Evolutionary conservation across 2,113 vertebrate genomes (phyloP).

Genomic region (Oryzias celebensis): DNA sequence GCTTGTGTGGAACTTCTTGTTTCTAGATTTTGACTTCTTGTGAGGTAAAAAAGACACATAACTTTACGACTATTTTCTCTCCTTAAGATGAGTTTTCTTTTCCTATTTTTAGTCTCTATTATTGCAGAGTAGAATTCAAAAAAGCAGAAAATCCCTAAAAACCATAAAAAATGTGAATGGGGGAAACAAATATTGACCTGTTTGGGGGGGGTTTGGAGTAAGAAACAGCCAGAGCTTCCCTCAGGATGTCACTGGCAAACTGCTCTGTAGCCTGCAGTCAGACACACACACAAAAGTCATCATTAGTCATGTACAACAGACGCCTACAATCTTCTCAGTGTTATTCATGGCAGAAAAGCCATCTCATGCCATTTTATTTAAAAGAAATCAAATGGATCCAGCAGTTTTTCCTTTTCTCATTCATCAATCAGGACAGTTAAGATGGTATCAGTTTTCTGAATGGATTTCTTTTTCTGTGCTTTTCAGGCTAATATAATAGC

Average conservation of each 20-base stretch:
- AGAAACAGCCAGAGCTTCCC: slow-evolving; percentile 88
- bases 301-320: slow-evolving; percentile 21
- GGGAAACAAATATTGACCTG: slow-evolving; percentile 77
- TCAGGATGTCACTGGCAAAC: slow-evolving; percentile 90
- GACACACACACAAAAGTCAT: slow-evolving; percentile 9
- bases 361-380: no score
- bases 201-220: slow-evolving; percentile 86
- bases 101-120: no score
- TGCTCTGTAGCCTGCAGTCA: slow-evolving; percentile 88
- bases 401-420: no score
- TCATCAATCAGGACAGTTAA: not conserved
- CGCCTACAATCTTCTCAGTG: not conserved
- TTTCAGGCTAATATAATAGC: slow-evolving; percentile 4
- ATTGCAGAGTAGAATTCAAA: not conserved
- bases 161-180: not conserved
- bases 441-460: not conserved
- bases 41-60: no score
- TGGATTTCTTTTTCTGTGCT: not conserved
- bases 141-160: not conserved
- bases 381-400: not conserved
- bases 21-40: no score
- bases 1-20: no score
- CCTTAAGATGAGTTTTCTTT: no score
- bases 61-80: no score
- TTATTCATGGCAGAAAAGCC: not conserved